Percentiles rank a stretch among this genome's conserved stretches.
These are phyloP conservation scores for Lytechinus variegatus DNA, from an alignment of 35 echinoderm and acorn worm genomes.

Conservation along the genomic window DNA sequence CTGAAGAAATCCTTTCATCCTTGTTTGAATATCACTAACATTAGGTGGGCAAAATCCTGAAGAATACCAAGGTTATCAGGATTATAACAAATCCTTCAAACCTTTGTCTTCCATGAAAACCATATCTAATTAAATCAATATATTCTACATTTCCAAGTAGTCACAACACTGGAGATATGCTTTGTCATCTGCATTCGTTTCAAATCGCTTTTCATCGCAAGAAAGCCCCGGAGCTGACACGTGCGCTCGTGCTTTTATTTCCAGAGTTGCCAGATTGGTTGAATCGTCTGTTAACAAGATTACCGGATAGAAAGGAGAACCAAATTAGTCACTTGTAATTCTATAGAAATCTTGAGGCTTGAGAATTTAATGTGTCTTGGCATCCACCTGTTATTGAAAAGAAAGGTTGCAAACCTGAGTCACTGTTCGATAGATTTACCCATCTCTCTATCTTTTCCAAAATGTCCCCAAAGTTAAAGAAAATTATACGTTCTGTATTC, in stretches of 20 bases:
- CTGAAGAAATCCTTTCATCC: too few species aligned
- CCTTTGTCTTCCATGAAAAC: background rate
- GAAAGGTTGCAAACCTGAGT: background rate
- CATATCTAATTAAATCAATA: background rate
- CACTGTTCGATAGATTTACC: background rate
- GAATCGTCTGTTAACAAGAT: slow-evolving; percentile 18
- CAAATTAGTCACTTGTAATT: slow-evolving; percentile 2
- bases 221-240: background rate
- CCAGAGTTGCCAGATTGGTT: background rate
- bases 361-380: slow-evolving; percentile 8
- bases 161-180: background rate
- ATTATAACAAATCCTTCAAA: background rate
- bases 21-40: too few species aligned
- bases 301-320: slow-evolving; percentile 4
- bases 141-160: background rate
- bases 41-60: background rate
- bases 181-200: background rate
- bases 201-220: background rate
- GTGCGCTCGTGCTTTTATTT: background rate
- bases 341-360: background rate
- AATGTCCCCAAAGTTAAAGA: background rate
- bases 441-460: background rate
- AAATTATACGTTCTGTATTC: background rate
- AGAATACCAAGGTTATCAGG: background rate
- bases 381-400: slow-evolving; percentile 23